These are phyloP conservation scores for Drosophila macrospina DNA, from an alignment of 2,888 invertebrate genomes.

Conservation along the genomic window DNA sequence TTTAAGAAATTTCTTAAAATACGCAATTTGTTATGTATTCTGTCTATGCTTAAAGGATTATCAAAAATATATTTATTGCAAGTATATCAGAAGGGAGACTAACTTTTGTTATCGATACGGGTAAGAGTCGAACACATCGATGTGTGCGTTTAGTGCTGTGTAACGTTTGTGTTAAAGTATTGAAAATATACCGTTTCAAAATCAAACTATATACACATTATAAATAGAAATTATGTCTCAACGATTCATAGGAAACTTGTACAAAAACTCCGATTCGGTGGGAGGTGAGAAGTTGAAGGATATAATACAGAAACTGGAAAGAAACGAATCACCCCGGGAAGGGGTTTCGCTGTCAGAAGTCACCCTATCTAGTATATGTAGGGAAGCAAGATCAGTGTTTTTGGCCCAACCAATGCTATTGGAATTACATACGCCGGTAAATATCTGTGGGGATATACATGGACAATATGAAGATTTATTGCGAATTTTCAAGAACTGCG, in stretches of 20 bases:
- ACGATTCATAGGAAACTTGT: neutral
- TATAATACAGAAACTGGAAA: constrained; percentile 12
- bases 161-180: constrained; percentile 6
- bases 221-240: constrained; percentile 23
- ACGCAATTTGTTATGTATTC: neutral
- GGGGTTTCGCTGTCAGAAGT: constrained; percentile 10
- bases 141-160: constrained; percentile 34
- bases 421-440: constrained; percentile 30
- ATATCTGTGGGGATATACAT: constrained; percentile 44
- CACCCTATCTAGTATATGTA: constrained; percentile 7
- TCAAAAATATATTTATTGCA: too few species aligned
- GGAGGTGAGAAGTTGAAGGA: constrained; percentile 2
- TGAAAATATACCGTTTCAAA: constrained; percentile 18
- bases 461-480: constrained; percentile 39
- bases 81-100: neutral
- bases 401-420: constrained; percentile 39
- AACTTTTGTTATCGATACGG: neutral
- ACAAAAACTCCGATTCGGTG: neutral
- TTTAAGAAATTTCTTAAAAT: too few species aligned
- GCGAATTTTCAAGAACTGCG: constrained; percentile 32
- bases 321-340: neutral
- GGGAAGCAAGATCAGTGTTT: constrained; percentile 15
- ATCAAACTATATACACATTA: constrained; percentile 1
- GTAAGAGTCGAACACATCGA: constrained; percentile 16
- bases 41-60: too few species aligned